phyloP scores from a whole-genome alignment of 92 coral and sea anemone species.

The Hydrozoanthus gracilis region DNA sequence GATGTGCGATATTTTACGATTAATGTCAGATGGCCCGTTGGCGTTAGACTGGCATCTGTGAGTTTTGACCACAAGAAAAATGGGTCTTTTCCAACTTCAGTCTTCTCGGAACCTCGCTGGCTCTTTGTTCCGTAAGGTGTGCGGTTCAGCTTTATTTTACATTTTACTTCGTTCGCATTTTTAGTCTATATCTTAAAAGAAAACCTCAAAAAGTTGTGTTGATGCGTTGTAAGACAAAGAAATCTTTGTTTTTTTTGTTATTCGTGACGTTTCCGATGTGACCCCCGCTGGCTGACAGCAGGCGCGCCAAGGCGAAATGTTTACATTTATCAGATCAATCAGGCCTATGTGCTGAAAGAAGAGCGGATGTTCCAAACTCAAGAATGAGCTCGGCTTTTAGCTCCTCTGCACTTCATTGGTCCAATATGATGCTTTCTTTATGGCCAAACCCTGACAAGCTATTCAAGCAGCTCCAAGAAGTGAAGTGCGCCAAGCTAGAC shows the following conservation, averaged over 20 bases:
- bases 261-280: background rate
- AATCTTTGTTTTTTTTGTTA: background rate
- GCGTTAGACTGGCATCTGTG: too few relatives aligned
- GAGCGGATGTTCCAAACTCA: background rate
- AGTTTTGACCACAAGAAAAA: too few relatives aligned
- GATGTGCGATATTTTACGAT: too few relatives aligned
- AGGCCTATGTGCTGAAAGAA: constrained; percentile 15
- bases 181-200: background rate
- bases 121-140: too few relatives aligned
- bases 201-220: background rate
- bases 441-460: constrained; percentile 32
- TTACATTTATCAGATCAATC: constrained; percentile 16
- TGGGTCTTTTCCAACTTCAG: too few relatives aligned
- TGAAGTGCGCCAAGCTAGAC: constrained; percentile 1
- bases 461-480: background rate
- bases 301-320: constrained; percentile 35
- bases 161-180: too few relatives aligned
- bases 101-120: too few relatives aligned
- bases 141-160: too few relatives aligned
- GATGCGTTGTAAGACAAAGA: too few relatives aligned
- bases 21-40: too few relatives aligned
- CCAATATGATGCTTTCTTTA: constrained; percentile 33
- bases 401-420: constrained; percentile 40
- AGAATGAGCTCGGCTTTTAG: constrained; percentile 15
- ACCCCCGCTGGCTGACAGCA: constrained; percentile 43